phyloP scores from a whole-genome alignment of 2,888 invertebrate genomes.

The Chymomyza amoena region DNA sequence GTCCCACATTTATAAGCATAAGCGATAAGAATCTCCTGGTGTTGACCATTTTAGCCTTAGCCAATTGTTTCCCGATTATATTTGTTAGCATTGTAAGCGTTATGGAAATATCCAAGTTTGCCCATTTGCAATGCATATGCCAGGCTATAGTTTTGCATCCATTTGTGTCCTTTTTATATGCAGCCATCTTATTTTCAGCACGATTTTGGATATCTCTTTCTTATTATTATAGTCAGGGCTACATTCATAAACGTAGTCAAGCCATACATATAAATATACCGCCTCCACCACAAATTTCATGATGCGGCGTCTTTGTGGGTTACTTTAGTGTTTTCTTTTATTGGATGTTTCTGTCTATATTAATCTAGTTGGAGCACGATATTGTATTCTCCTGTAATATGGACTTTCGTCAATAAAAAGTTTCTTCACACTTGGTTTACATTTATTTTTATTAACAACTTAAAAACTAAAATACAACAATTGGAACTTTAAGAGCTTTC shows the following conservation, averaged over 20 bases:
- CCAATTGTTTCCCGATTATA: slow-evolving; percentile 85
- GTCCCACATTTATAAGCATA: slow-evolving; percentile 80
- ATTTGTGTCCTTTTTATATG: slow-evolving; percentile 81
- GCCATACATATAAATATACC: no score
- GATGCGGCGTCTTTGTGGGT: no score
- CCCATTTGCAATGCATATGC: slow-evolving; percentile 79
- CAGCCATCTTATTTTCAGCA: slow-evolving; percentile 40
- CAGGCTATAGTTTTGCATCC: slow-evolving; percentile 83
- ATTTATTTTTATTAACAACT: slow-evolving; percentile 49
- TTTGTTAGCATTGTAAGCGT: slow-evolving; percentile 81
- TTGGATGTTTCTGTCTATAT: no score
- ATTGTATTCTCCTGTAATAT: no score
- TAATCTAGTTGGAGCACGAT: no score
- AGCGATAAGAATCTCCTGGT: slow-evolving; percentile 81
- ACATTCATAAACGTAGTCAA: no score
- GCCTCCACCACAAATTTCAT: no score
- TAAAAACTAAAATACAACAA: slow-evolving; percentile 64
- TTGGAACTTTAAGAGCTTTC: slow-evolving; percentile 26
- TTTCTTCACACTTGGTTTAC: background rate
- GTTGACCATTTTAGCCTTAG: slow-evolving; percentile 85
- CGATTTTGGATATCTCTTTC: slow-evolving; percentile 26
- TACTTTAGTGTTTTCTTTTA: no score
- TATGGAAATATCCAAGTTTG: slow-evolving; percentile 75
- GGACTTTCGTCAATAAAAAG: no score
- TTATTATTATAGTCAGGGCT: no score